Evolutionary conservation across 2,888 invertebrate species (phyloP), one percentile per base, ranked within the genome.

Genomic region (Ctenicera cuprea): DNA sequence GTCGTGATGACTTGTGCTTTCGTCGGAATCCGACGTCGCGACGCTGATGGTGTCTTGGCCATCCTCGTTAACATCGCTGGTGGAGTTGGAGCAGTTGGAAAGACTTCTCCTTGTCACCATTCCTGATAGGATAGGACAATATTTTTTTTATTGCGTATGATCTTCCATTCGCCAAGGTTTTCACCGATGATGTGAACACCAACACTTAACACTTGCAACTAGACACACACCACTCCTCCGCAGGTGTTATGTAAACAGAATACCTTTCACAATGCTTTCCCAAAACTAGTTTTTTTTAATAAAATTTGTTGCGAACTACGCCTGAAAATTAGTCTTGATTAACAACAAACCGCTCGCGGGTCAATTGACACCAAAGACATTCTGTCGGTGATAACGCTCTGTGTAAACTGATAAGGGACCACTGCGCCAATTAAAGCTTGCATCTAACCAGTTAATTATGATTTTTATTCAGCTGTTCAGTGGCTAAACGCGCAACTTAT

Each of bases 31-130:
- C 14, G 76, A 75, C 57, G 71, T 76, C 63, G 61, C 69, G 72
- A 76, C 73, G 43, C 75, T 73, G 14, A 37, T 54, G n/a, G 68
- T 76, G 7, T 61, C 71, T n/a, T 73, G 57, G 12, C 71, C 72
- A n/a, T 61, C 62, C 52, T 77, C 76, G 30, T 74, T 62, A 30
- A 54, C 41, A 22, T 73, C 68, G 41, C 57, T 64, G 20, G 30
- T 61, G 30, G 18, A 26, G 22, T 38, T 43, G 3, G 73, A 68
- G 37, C 62, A 57, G 37, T 64, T 67, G 9, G 71, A 59, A 8
- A 67, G 48, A 33, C 68, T 75, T 43, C 64, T 73, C 57, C 70
- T 66, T 41, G 74, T 71, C 20, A 77, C 77, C 77, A 77, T 77
- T 54, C 64, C 73, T 66, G 52, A 33, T 48, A 7, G 22, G 18